These are phyloP conservation scores for Homarus americanus DNA, from an alignment of 1,140 invertebrate species.

Conservation along the genomic window DNA sequence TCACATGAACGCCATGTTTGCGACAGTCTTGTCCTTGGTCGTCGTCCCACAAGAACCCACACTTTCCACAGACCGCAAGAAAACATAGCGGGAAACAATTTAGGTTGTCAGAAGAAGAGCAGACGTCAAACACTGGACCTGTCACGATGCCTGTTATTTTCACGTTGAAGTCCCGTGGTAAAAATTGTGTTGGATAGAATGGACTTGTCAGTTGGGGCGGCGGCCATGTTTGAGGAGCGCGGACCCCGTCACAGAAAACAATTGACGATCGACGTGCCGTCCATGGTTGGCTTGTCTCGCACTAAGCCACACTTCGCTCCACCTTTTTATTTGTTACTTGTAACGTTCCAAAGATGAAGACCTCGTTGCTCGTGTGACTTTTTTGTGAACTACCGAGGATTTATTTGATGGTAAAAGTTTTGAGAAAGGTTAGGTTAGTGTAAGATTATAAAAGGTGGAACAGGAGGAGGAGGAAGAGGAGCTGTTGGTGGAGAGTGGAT, in stretches of 20 bases:
- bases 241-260: conserved; percentile 71
- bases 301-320: conserved; percentile 21
- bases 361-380: not conserved
- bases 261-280: conserved; percentile 65
- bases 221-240: conserved; percentile 70
- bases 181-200: conserved; percentile 71
- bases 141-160: conserved; percentile 71
- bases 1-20: not conserved
- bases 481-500: not conserved
- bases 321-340: conserved; percentile 1
- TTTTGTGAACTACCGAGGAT: not conserved
- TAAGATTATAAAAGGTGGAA: not conserved
- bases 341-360: conserved; percentile 26
- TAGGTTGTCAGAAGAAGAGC: conserved; percentile 67
- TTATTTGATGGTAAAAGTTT: not conserved
- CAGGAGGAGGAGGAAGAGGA: not conserved
- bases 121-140: conserved; percentile 68
- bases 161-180: conserved; percentile 66
- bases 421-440: not conserved
- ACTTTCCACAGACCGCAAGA: conserved; percentile 35
- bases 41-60: not conserved
- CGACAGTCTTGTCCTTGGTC: conserved; percentile 2
- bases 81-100: conserved; percentile 61
- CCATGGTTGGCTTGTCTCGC: conserved; percentile 63
- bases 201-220: conserved; percentile 67